These are phyloP conservation scores for Bombus confusus DNA, from an alignment of 1,140 invertebrate species.

Conservation along the genomic window DNA sequence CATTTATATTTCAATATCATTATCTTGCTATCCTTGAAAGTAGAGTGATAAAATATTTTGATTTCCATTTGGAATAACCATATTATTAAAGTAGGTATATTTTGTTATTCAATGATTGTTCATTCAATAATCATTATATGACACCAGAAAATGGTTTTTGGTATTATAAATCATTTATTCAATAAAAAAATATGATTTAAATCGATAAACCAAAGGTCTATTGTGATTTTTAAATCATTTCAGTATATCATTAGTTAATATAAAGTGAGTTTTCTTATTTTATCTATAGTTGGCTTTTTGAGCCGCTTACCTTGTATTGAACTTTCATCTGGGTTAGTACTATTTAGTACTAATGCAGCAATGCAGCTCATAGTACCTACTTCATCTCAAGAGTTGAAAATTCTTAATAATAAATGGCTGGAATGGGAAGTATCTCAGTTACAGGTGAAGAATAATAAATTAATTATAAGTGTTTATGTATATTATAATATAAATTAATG, in stretches of 20 bases:
- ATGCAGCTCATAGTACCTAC: conserved; percentile 82
- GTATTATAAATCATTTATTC: neutral
- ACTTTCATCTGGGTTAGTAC: conserved; percentile 77
- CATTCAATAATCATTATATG: neutral
- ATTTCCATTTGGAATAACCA: neutral
- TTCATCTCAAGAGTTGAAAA: conserved; percentile 68
- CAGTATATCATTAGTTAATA: conserved; percentile 4
- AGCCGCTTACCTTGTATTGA: conserved; percentile 82
- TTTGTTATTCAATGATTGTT: neutral
- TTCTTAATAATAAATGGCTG: conserved; percentile 85
- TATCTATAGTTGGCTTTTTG: conserved; percentile 64
- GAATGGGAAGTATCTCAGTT: conserved; percentile 90
- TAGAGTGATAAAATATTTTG: neutral
- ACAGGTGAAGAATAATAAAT: conserved; percentile 81
- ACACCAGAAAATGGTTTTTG: neutral
- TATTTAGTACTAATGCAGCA: conserved; percentile 84
- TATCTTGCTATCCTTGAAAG: neutral
- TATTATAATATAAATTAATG: conserved; percentile 58
- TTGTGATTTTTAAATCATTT: too few species aligned
- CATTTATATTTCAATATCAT: conserved; percentile 17
- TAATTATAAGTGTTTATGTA: conserved; percentile 65
- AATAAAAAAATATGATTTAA: too few species aligned
- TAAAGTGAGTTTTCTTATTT: conserved; percentile 40
- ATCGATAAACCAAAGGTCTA: too few species aligned
- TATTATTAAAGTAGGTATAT: neutral